Conservation (phyloP, 1,140 invertebrate species). For the Centruroides sculpturatus region DNA sequence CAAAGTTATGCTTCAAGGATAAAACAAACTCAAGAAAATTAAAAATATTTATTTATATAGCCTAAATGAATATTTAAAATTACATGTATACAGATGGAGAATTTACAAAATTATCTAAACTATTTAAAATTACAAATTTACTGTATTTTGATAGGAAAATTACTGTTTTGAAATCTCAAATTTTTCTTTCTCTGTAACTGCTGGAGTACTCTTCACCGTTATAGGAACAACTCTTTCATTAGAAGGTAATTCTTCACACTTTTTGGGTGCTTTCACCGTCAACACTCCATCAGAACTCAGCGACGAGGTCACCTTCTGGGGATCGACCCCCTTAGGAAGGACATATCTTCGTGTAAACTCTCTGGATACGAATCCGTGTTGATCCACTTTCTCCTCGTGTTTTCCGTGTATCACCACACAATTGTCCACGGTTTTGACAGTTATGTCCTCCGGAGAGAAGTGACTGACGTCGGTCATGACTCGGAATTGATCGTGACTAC, state of each 20-base stretch:
- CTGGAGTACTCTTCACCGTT: too few relatives aligned
- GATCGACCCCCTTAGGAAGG: conserved; percentile 19
- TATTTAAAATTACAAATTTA: too few relatives aligned
- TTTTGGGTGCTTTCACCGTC: conserved; percentile 5
- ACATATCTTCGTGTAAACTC: conserved; percentile 54
- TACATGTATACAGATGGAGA: too few relatives aligned
- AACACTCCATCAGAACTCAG: neutral
- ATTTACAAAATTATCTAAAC: too few relatives aligned
- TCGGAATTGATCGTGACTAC: conserved; percentile 27
- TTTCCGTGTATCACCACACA: conserved; percentile 61
- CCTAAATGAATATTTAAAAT: too few relatives aligned
- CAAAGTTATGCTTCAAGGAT: too few relatives aligned
- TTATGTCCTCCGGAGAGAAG: conserved; percentile 67
- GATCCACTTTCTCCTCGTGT: conserved; percentile 49
- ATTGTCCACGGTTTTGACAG: conserved; percentile 65
- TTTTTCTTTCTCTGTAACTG: too few relatives aligned
- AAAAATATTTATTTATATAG: too few relatives aligned
- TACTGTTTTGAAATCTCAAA: too few relatives aligned
- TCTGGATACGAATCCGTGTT: conserved; percentile 52
- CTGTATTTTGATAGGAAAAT: too few relatives aligned
- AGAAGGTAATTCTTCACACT: neutral
- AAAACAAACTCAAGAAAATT: too few relatives aligned
- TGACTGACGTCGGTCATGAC: conserved; percentile 67
- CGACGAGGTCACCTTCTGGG: neutral
- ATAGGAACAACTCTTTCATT: neutral